These are phyloP conservation scores for Aphrocallistes beatrix DNA, from an alignment of 37 sponge, comb jelly and placozoan species.

Conservation along the genomic window DNA sequence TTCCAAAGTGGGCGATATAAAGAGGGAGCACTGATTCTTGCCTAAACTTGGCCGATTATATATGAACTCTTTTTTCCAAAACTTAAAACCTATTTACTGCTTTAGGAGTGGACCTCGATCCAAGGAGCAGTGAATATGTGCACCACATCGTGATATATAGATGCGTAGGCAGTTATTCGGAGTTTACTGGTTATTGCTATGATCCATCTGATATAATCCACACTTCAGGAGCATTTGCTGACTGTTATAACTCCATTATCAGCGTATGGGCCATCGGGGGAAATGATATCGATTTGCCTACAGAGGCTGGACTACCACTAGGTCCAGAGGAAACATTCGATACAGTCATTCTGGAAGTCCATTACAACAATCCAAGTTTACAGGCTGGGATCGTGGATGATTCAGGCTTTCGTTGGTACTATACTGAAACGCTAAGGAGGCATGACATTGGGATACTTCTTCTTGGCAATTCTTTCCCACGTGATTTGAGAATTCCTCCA, in stretches of 20 bases:
- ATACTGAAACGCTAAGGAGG: neutral
- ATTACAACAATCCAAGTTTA: constrained; percentile 42
- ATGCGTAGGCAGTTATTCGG: neutral
- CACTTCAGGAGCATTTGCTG: neutral
- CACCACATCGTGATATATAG: neutral
- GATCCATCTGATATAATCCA: neutral
- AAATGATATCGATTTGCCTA: constrained; percentile 32
- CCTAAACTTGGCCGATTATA: too few species aligned
- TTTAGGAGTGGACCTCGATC: neutral
- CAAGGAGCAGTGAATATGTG: neutral
- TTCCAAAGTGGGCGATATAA: too few species aligned
- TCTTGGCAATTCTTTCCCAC: neutral
- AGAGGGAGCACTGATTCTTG: too few species aligned
- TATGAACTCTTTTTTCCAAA: too few species aligned
- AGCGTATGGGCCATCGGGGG: neutral
- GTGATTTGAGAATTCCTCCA: neutral
- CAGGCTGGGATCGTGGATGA: neutral
- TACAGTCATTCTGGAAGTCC: constrained; percentile 34
- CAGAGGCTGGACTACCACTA: constrained; percentile 41
- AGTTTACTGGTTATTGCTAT: neutral
- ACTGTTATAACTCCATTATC: neutral
- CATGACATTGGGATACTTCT: neutral
- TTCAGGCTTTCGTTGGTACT: neutral
- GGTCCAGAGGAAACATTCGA: constrained; percentile 23
- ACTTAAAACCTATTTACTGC: neutral